phyloP scores from a whole-genome alignment of 2,888 invertebrate genomes.

The Harpalus rufipes region DNA sequence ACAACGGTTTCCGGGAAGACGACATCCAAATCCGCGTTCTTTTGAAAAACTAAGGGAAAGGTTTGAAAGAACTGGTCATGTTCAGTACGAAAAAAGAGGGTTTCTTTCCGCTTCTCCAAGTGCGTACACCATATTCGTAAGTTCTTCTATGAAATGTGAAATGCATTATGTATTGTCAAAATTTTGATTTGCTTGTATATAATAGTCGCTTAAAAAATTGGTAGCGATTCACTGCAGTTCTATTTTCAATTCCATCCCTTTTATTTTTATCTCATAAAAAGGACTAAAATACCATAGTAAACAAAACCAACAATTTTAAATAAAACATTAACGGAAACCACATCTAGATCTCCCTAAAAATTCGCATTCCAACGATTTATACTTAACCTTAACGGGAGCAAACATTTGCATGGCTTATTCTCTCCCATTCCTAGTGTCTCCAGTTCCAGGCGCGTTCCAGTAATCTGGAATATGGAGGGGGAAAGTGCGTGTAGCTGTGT shows the following conservation, averaged over 20 bases:
- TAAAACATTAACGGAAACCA: conserved; percentile 1
- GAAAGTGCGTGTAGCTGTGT: conserved; percentile 14
- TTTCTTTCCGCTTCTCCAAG: too few species aligned
- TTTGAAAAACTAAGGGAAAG: too few species aligned
- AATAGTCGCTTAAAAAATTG: too few species aligned
- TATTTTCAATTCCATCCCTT: not conserved
- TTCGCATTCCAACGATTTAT: conserved; percentile 30
- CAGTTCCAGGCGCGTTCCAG: not conserved
- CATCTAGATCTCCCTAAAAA: not conserved
- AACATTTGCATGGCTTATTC: conserved; percentile 38
- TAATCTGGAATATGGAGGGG: not conserved
- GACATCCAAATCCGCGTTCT: too few species aligned
- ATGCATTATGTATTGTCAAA: too few species aligned
- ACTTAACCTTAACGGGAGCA: conserved; percentile 9
- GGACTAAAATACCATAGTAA: not conserved
- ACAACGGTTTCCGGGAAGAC: too few species aligned
- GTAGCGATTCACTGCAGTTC: not conserved
- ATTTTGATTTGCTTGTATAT: too few species aligned
- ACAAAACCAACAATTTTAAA: not conserved
- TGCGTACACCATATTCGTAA: too few species aligned
- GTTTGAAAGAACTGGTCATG: too few species aligned
- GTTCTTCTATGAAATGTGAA: too few species aligned
- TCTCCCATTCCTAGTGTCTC: conserved; percentile 2
- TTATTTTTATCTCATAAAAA: not conserved
- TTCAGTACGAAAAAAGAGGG: too few species aligned